Conservation (phyloP, 2,888 invertebrate species). For the Diadromus collaris region DNA sequence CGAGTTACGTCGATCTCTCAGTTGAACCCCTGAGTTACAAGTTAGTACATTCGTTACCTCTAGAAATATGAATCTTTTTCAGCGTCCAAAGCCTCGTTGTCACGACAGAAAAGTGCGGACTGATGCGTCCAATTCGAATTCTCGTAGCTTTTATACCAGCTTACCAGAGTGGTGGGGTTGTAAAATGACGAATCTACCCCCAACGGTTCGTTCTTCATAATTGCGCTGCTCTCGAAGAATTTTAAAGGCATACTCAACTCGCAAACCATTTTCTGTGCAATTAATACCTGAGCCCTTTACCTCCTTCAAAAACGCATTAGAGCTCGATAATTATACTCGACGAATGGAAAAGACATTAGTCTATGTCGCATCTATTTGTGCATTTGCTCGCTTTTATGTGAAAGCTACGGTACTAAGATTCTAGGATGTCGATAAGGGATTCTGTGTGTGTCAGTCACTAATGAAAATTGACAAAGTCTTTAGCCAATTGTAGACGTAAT, state of each 20-base stretch:
- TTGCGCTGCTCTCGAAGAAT: constrained; percentile 26
- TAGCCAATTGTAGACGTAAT: not conserved
- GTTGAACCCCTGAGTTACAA: not conserved
- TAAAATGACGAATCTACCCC: constrained; percentile 18
- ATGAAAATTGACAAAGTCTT: not conserved
- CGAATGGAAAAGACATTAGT: constrained; percentile 35
- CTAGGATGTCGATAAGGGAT: constrained; percentile 2
- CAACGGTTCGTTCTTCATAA: constrained; percentile 14
- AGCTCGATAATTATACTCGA: constrained; percentile 33
- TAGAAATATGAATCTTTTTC: not conserved
- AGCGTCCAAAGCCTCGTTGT: not conserved
- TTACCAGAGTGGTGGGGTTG: constrained; percentile 14
- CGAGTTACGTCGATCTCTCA: not conserved
- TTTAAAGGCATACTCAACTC: constrained; percentile 36
- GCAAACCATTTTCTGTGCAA: constrained; percentile 15
- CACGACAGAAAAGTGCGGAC: constrained; percentile 32
- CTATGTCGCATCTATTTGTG: constrained; percentile 31
- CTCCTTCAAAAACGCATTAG: constrained; percentile 18
- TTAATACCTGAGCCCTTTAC: constrained; percentile 37
- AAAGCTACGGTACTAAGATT: constrained; percentile 11
- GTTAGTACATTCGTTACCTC: constrained; percentile 29
- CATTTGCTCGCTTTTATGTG: constrained; percentile 30
- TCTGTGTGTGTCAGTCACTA: constrained; percentile 12
- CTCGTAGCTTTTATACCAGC: constrained; percentile 49
- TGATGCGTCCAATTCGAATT: constrained; percentile 33